Percentiles rank a stretch among this genome's conserved stretches.
phyloP scores from a whole-genome alignment of 2,113 vertebrate species.

The Xiphorhynchus elegans region DNA sequence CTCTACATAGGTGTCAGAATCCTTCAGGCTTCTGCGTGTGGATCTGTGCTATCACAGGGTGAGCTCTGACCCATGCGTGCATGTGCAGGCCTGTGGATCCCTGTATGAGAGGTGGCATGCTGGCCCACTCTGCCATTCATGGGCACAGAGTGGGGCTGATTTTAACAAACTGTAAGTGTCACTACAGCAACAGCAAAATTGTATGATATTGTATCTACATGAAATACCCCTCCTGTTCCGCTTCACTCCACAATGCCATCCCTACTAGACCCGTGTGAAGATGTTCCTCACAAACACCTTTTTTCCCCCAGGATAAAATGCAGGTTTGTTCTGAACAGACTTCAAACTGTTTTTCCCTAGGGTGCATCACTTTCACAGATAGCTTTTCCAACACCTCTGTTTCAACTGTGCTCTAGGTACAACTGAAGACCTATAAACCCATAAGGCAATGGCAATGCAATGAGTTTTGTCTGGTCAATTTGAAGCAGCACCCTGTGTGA shows the following conservation, averaged over 20 bases:
- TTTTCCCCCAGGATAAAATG: neutral
- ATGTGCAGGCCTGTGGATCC: neutral
- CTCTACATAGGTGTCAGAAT: neutral
- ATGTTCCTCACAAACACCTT: neutral
- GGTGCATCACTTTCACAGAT: neutral
- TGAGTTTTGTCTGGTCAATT: neutral
- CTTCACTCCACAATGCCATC: neutral
- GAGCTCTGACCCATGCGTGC: neutral
- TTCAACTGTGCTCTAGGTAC: neutral
- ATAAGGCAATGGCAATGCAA: neutral
- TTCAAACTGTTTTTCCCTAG: neutral
- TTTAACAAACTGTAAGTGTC: fast-evolving
- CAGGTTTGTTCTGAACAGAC: neutral
- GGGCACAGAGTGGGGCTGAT: neutral
- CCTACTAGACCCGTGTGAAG: neutral
- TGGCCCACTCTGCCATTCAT: fast-evolving
- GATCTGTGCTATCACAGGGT: neutral
- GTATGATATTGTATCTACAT: fast-evolving
- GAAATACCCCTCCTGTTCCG: neutral
- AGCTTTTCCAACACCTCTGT: neutral
- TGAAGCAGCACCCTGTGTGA: neutral
- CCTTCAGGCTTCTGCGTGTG: neutral
- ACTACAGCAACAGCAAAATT: neutral
- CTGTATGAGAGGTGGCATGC: fast-evolving
- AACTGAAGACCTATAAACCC: neutral